phyloP scores from a whole-genome alignment of 2,888 invertebrate species.

The Belgica antarctica region DNA sequence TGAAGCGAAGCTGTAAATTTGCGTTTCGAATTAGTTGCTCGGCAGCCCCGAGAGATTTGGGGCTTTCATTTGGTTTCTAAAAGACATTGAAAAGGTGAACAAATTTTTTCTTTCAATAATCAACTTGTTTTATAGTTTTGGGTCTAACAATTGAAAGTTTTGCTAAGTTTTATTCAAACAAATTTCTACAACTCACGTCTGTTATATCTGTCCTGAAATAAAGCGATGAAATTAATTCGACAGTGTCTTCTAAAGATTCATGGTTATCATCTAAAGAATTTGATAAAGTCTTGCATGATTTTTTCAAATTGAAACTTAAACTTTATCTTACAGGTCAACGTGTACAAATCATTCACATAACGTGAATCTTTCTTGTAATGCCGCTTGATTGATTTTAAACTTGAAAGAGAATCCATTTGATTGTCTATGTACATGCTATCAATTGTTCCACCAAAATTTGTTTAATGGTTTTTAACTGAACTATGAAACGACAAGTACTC shows the following conservation, averaged over 20 bases:
- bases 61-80: conserved; percentile 32
- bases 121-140: not conserved
- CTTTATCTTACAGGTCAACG: no score
- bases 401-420: conserved; percentile 55
- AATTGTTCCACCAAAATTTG: not conserved
- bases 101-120: not conserved
- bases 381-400: conserved; percentile 61
- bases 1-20: conserved; percentile 36
- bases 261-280: conserved; percentile 80
- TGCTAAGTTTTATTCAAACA: not conserved
- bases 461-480: not conserved
- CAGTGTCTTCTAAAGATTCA: conserved; percentile 67
- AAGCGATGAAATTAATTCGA: conserved; percentile 57
- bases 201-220: conserved; percentile 38
- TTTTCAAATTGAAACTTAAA: no score
- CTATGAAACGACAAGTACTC: not conserved
- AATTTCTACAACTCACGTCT: conserved; percentile 26
- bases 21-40: conserved; percentile 38
- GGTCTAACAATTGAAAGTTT: not conserved
- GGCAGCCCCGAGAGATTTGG: conserved; percentile 4
- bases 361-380: conserved; percentile 86
- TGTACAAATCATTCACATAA: conserved; percentile 79
- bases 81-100: conserved; percentile 9
- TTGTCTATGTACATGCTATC: conserved; percentile 40
- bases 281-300: no score